Conservation (phyloP, 2,888 invertebrate species). For the Tolmerus cingulatus region DNA sequence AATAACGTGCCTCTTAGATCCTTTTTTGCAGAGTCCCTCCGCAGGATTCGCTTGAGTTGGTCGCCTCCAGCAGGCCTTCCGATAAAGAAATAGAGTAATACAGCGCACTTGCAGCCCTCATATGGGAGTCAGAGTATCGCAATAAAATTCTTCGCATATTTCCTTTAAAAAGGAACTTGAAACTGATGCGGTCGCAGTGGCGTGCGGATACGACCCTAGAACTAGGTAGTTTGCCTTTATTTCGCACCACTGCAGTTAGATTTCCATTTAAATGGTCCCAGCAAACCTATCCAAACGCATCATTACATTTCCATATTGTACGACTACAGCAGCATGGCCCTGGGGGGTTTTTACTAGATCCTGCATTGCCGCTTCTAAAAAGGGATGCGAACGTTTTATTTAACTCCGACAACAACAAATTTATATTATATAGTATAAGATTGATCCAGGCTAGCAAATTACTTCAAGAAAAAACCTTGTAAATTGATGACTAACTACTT, state of each 20-base stretch:
- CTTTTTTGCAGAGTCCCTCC: neutral
- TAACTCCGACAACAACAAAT: neutral
- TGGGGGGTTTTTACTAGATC: neutral
- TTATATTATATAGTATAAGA: neutral
- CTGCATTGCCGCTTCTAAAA: neutral
- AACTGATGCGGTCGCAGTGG: slow-evolving; percentile 2
- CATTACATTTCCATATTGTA: neutral
- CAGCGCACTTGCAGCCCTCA: slow-evolving; percentile 32
- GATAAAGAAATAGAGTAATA: slow-evolving; percentile 35
- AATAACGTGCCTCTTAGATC: slow-evolving; percentile 50
- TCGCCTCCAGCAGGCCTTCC: neutral
- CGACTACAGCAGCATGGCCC: neutral
- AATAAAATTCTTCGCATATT: slow-evolving; percentile 38
- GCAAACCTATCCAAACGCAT: neutral
- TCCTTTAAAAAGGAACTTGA: slow-evolving; percentile 21
- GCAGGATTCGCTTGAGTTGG: neutral
- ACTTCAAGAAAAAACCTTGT: neutral
- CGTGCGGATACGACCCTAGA: neutral
- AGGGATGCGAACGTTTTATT: neutral
- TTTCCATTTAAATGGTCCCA: slow-evolving; percentile 4
- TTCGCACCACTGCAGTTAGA: slow-evolving; percentile 12
- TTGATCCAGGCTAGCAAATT: neutral
- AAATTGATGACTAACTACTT: neutral
- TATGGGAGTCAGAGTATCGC: slow-evolving; percentile 18
- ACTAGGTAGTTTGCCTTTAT: neutral